Conservation (phyloP, 2,888 invertebrate genomes). For the Orthonychiurus folsomi region DNA sequence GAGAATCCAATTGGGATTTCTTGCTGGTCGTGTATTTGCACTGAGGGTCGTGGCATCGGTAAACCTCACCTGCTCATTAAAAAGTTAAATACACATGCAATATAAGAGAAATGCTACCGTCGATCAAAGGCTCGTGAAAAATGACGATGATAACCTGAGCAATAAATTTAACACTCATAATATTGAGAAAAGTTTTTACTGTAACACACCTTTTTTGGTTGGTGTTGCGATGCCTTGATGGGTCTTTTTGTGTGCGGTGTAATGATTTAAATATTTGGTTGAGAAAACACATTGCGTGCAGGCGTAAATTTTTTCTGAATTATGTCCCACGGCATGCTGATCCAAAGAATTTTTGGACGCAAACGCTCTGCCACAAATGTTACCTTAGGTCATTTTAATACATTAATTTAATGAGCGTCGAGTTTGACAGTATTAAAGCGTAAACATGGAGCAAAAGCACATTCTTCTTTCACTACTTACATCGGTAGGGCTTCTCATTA, state of each 20-base stretch:
- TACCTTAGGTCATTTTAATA: constrained; percentile 48
- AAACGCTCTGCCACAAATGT: constrained; percentile 53
- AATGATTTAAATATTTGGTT: constrained; percentile 58
- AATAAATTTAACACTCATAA: no score
- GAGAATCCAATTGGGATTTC: constrained; percentile 56
- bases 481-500: constrained; percentile 37
- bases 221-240: constrained; percentile 45
- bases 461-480: constrained; percentile 16
- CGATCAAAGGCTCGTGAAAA: no score
- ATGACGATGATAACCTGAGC: no score
- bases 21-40: constrained; percentile 58
- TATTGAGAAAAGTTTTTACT: no score
- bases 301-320: constrained; percentile 51
- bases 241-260: constrained; percentile 56
- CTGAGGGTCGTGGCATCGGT: constrained; percentile 52
- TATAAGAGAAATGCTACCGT: no score
- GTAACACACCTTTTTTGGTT: constrained; percentile 8
- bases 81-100: background rate
- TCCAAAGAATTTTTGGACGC: constrained; percentile 53
- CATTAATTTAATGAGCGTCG: no score
- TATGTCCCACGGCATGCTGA: constrained; percentile 52
- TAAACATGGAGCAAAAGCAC: background rate
- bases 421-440: no score
- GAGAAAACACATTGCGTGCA: constrained; percentile 61
- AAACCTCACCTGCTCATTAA: background rate